Conservation (phyloP, 2,797 vertebrate species). For the Threskiornis aethiopicus region DNA sequence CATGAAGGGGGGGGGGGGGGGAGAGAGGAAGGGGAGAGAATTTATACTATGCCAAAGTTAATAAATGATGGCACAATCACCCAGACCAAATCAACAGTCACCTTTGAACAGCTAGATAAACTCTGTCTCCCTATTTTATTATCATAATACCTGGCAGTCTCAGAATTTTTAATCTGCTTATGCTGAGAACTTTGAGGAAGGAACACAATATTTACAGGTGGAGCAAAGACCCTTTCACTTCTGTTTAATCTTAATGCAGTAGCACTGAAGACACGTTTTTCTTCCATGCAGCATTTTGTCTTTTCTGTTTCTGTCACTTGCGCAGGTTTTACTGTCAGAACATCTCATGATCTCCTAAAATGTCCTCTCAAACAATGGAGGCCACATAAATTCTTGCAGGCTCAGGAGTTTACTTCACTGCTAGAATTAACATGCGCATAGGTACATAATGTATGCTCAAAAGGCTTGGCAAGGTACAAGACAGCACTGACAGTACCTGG, state of each 20-base stretch:
- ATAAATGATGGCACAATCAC: neutral
- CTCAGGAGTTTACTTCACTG: neutral
- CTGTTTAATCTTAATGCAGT: neutral
- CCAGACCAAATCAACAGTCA: neutral
- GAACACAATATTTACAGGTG: neutral
- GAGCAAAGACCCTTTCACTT: neutral
- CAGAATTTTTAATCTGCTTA: neutral
- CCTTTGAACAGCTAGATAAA: neutral
- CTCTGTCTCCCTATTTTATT: neutral
- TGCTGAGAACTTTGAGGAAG: neutral
- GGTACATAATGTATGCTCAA: neutral
- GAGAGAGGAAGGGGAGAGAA: neutral
- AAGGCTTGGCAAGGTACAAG: neutral
- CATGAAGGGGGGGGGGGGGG: too few relatives aligned
- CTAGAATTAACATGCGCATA: fast-evolving
- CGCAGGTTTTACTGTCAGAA: neutral
- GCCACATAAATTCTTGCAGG: neutral
- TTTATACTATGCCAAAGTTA: neutral
- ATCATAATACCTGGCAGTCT: neutral
- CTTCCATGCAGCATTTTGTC: neutral
- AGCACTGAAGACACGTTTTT: neutral
- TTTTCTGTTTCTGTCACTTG: neutral
- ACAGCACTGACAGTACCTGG: neutral
- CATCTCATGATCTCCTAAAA: neutral
- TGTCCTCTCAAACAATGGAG: neutral